Base-by-base conservation (phyloP, 1,140 invertebrate genomes). In the Latrodectus geometricus region DNA sequence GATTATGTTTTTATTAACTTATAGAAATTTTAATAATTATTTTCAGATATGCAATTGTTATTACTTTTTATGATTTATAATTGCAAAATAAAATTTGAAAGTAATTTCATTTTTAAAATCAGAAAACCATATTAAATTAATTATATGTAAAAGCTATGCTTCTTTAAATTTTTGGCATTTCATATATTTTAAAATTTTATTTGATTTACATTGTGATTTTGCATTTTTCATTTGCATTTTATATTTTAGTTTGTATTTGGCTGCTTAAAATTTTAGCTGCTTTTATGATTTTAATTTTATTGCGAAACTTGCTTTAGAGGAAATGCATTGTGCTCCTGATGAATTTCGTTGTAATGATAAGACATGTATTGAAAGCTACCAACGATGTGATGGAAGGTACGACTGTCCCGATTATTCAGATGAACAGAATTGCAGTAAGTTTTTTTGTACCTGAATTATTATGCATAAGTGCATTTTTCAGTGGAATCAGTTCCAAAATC, bases 371-470 rank as follows among this genome's bases (percentile, higher is more conserved):
- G 96, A 96, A 0, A 93, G 95, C 82, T 97, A 96, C 88, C 99
- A 98, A 90, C 97, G 97, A 17, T 99, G 94, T 89, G 95, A 96
- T 88, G 95, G 95, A n/a, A 95, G 96, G 90, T 95, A 94, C 89
- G 96, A 99, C 90, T 94, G 93, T 88, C 91, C 90, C 14, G 92
- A 92, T 88, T 72, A 78, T 49, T 89, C 88, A 12, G 90, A 91
- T 85, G 90, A 91, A 78, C 23, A 84, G 12, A 90, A 90, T 73
- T 91, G 91, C 80, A 76, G 83, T 83, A 89, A 87, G 88, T 85
- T 74, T 20, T 69, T 74, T 20, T 69, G 23, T 61, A 17, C 8
- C 17, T 14, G 17, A 61, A 61, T 61, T 61, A 2, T 35, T 35
- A 35, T 14, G 11, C 8, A 61, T 61, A 17, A 61, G 17, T 61